phyloP scores from a whole-genome alignment of 2,113 vertebrate species.

The Bothrops jararaca region DNA sequence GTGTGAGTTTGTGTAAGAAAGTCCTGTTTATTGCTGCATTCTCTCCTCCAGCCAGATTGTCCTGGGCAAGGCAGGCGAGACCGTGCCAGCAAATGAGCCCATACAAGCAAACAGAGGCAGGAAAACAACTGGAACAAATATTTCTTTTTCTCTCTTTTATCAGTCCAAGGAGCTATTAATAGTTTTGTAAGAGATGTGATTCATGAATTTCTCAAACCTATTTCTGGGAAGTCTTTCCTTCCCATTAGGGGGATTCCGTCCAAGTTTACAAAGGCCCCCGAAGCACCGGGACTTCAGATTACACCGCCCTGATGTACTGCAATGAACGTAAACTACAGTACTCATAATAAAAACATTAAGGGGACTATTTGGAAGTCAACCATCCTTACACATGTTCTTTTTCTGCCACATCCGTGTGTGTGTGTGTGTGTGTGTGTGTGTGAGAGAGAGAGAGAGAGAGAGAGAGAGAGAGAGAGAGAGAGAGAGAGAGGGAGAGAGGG shows the following conservation, averaged over 20 bases:
- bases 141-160: neutral
- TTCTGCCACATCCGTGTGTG: neutral
- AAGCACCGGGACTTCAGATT: neutral
- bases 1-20: neutral
- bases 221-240: neutral
- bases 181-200: neutral
- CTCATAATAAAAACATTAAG: neutral
- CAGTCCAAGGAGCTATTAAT: neutral
- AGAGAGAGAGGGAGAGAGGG: neutral
- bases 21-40: neutral
- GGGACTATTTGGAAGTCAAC: neutral
- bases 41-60: neutral
- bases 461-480: rapidly evolving
- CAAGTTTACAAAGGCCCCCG: neutral
- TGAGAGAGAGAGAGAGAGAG: neutral
- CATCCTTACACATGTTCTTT: neutral
- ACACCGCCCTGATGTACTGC: neutral
- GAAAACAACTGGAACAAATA: neutral
- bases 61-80: neutral
- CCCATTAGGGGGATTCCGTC: neutral
- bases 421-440: neutral
- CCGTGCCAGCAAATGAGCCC: neutral
- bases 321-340: neutral
- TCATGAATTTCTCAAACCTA: neutral
- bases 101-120: neutral